Percentiles rank a stretch among this genome's conserved stretches.
phyloP scores from a whole-genome alignment of 2,113 vertebrate species.

The Leptocoma aspasia region DNA sequence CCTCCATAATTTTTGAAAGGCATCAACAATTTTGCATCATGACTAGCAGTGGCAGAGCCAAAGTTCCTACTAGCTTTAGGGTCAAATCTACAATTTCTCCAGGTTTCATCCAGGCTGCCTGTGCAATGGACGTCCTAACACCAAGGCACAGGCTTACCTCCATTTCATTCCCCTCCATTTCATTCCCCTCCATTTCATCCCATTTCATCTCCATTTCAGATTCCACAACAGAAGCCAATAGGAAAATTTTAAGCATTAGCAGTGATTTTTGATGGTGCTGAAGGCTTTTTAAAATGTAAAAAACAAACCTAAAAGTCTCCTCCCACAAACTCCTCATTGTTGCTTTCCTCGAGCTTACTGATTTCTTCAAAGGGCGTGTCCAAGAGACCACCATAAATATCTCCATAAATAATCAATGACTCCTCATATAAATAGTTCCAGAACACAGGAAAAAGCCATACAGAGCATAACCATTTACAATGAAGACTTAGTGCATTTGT shows the following conservation, averaged over 20 bases:
- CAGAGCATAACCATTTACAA: background rate
- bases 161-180: no score
- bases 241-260: background rate
- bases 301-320: background rate
- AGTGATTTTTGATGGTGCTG: background rate
- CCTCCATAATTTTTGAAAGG: background rate
- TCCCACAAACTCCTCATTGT: background rate
- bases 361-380: background rate
- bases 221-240: background rate
- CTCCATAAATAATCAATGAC: conserved; percentile 14
- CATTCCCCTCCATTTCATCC: no score
- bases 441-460: background rate
- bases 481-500: background rate
- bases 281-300: background rate
- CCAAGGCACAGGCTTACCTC: no score
- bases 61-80: background rate
- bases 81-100: background rate
- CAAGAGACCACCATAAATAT: conserved; percentile 30
- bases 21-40: background rate
- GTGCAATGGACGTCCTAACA: background rate
- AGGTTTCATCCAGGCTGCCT: background rate
- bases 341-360: background rate
- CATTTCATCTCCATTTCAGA: no score
- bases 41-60: background rate
- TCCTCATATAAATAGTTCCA: conserved; percentile 16